Conservation (phyloP, 2,113 vertebrate species). For the Chascanopsetta lugubris region DNA sequence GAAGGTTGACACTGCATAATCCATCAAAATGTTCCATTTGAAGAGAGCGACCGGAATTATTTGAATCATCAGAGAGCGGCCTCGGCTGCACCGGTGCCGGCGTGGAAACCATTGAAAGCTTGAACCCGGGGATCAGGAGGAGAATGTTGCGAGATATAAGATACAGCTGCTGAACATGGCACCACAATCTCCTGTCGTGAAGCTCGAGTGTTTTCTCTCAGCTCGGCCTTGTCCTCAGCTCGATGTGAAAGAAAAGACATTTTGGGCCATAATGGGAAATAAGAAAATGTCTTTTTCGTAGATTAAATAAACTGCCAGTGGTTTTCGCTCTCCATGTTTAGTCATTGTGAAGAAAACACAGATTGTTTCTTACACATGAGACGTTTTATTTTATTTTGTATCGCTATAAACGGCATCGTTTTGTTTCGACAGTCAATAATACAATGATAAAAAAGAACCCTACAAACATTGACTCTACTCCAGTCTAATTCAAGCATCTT, state of each 20-base stretch:
- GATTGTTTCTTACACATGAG: background rate
- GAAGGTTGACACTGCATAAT: conserved; percentile 72
- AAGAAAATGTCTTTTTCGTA: background rate
- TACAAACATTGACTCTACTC: background rate
- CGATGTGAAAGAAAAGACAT: conserved; percentile 1
- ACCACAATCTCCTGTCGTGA: conserved; percentile 21
- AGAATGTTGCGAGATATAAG: conserved; percentile 5
- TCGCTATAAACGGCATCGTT: background rate
- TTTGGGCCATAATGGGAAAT: background rate
- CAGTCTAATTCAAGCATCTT: background rate
- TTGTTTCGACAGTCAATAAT: background rate
- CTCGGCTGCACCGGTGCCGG: conserved; percentile 32
- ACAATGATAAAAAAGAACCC: background rate
- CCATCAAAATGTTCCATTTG: conserved; percentile 74
- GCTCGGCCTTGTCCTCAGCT: conserved; percentile 9
- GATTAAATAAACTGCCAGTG: background rate
- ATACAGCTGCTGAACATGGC: background rate
- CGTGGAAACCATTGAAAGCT: conserved; percentile 31
- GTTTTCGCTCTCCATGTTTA: background rate
- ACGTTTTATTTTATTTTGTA: background rate
- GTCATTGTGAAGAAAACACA: background rate
- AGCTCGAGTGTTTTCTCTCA: conserved; percentile 12
- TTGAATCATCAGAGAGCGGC: conserved; percentile 65
- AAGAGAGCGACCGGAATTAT: conserved; percentile 63
- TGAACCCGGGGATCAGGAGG: conserved; percentile 26